Evolutionary conservation across 2,888 invertebrate species (phyloP).

Genomic region (Crioceris asparagi): DNA sequence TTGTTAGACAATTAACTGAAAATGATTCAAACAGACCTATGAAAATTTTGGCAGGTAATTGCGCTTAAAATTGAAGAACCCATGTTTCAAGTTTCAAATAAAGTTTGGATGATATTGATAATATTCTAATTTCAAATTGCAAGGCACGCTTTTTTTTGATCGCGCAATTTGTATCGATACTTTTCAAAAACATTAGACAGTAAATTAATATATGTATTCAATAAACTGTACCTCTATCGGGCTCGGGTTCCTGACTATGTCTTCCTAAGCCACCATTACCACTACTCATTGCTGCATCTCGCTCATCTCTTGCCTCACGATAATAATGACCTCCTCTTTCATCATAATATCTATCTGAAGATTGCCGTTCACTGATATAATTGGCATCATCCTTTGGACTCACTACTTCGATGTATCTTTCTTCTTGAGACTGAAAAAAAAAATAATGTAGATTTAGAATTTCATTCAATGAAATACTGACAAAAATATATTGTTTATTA

Average conservation of each 20-base stretch:
- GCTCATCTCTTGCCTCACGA: constrained; percentile 37
- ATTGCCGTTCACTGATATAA: constrained; percentile 41
- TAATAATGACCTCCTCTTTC: constrained; percentile 34
- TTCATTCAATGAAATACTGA: background rate
- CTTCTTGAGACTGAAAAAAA: constrained; percentile 35
- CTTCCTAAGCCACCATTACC: constrained; percentile 37
- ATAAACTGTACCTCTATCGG: constrained; percentile 54
- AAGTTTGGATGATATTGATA: too few species aligned
- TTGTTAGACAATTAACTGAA: too few species aligned
- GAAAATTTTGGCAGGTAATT: too few species aligned
- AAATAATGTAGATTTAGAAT: background rate
- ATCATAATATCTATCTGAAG: constrained; percentile 40
- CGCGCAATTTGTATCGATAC: too few species aligned
- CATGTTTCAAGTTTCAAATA: too few species aligned
- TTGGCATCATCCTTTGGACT: constrained; percentile 34
- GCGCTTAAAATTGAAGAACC: too few species aligned
- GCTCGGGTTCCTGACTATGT: constrained; percentile 48
- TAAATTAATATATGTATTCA: too few species aligned
- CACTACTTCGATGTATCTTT: constrained; percentile 39
- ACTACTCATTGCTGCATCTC: constrained; percentile 44
- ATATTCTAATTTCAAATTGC: too few species aligned
- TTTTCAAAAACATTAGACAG: too few species aligned
- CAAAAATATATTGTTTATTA: too few species aligned
- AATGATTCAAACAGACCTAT: too few species aligned
- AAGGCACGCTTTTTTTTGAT: too few species aligned